Conservation (phyloP, 2,113 vertebrate species). For the Murina feae region DNA sequence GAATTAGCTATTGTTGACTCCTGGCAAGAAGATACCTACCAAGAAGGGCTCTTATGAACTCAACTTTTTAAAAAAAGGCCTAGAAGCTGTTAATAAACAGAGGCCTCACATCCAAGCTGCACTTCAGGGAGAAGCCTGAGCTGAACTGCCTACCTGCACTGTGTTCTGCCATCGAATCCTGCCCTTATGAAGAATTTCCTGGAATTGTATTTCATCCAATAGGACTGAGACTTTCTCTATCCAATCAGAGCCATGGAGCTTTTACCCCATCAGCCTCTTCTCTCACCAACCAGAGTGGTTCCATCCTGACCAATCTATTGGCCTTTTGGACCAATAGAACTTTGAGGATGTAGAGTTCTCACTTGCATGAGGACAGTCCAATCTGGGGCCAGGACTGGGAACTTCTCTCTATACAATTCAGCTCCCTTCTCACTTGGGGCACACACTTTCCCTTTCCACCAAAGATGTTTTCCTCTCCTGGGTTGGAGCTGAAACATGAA, state of each 20-base stretch:
- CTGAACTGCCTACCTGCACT: not conserved
- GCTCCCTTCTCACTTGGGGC: too few relatives aligned
- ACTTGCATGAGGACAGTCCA: too few relatives aligned
- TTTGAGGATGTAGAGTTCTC: not conserved
- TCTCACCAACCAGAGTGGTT: not conserved
- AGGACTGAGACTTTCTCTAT: not conserved
- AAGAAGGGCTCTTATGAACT: not conserved
- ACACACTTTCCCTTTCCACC: not conserved
- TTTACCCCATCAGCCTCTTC: not conserved
- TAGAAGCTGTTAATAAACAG: not conserved
- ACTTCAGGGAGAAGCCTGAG: not conserved
- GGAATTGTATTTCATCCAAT: not conserved
- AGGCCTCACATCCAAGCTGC: not conserved
- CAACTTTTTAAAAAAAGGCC: not conserved
- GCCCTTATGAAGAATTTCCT: not conserved
- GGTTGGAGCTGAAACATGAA: not conserved
- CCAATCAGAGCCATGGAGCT: not conserved
- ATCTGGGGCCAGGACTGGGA: not conserved
- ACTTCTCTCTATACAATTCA: not conserved
- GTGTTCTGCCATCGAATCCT: not conserved
- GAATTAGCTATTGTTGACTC: not conserved
- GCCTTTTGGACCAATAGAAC: not conserved
- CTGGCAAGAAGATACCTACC: not conserved
- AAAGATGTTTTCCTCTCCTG: not conserved
- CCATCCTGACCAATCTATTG: not conserved